phyloP scores from a whole-genome alignment of 2,888 invertebrate species.

The Hyppa rectilinea region DNA sequence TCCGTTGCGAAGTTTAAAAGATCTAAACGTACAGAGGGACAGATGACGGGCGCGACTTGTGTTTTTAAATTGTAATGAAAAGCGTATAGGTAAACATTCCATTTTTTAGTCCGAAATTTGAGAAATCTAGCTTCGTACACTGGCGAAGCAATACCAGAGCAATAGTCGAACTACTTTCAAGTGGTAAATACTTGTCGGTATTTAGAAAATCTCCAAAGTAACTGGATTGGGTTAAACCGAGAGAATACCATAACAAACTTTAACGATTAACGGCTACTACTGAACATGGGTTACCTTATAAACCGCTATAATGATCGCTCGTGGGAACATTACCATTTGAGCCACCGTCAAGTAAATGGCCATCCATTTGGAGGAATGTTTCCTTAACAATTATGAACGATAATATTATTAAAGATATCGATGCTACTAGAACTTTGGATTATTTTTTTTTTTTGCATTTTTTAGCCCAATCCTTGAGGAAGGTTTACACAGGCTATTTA shows the following conservation, averaged over 20 bases:
- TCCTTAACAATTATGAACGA: neutral
- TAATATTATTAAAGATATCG: too few species aligned
- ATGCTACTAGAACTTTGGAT: too few species aligned
- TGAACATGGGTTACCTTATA: constrained; percentile 1
- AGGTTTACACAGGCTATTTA: too few species aligned
- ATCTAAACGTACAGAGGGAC: too few species aligned
- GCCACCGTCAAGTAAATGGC: neutral
- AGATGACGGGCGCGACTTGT: too few species aligned
- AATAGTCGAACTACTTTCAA: neutral
- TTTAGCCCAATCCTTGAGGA: too few species aligned
- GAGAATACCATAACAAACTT: neutral
- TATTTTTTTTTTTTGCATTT: too few species aligned
- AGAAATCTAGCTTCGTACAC: neutral
- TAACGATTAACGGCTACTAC: neutral
- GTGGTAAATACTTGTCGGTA: neutral
- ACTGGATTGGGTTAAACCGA: neutral
- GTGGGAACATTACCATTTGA: neutral
- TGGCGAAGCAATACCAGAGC: neutral
- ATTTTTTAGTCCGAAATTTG: neutral
- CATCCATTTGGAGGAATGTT: neutral
- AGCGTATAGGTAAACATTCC: neutral
- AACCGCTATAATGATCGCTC: neutral
- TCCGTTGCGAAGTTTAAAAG: too few species aligned
- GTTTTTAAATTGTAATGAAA: too few species aligned
- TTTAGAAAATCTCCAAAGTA: neutral